A percentile compares a stretch with the other conserved stretches of the same genome.
Conservation (phyloP, 2,888 invertebrate species). For the Galerucella nymphaeae region DNA sequence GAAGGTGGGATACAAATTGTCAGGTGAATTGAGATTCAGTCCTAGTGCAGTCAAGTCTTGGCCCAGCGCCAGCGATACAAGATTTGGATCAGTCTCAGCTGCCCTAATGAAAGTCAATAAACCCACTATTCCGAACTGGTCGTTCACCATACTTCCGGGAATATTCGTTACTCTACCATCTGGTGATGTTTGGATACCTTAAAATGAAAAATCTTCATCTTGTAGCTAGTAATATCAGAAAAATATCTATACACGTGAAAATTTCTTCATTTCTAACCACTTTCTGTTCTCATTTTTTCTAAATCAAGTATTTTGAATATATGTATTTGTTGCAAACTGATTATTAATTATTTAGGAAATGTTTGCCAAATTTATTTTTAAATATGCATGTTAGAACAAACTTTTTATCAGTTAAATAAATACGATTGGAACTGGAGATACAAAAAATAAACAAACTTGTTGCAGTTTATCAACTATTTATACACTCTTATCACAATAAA, state of each 20-base stretch:
- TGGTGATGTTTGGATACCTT: constrained; percentile 93
- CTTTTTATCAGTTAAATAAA: background rate
- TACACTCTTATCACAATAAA: too few species aligned
- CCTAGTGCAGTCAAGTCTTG: constrained; percentile 98
- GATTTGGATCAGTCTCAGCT: constrained; percentile 96
- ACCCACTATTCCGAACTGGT: constrained; percentile 99
- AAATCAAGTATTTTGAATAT: too few species aligned
- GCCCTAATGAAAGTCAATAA: constrained; percentile 97
- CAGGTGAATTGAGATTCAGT: constrained; percentile 97
- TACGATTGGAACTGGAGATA: background rate
- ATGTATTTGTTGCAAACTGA: too few species aligned
- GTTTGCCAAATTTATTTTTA: background rate
- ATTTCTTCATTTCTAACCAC: too few species aligned
- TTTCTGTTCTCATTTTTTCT: too few species aligned
- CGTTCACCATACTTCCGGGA: constrained; percentile 98
- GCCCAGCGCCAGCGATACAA: constrained; percentile 96
- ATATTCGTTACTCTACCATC: constrained; percentile 99
- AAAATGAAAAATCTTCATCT: constrained; percentile 1
- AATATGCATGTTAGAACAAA: background rate
- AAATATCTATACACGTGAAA: too few species aligned
- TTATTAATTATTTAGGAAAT: background rate
- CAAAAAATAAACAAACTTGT: background rate
- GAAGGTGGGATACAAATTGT: constrained; percentile 97
- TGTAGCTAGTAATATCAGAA: too few species aligned
- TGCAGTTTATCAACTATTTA: background rate